Percentiles rank a stretch among this genome's conserved stretches.
Conservation (phyloP, 2,888 invertebrate genomes). For the Protodeltote pygarga region DNA sequence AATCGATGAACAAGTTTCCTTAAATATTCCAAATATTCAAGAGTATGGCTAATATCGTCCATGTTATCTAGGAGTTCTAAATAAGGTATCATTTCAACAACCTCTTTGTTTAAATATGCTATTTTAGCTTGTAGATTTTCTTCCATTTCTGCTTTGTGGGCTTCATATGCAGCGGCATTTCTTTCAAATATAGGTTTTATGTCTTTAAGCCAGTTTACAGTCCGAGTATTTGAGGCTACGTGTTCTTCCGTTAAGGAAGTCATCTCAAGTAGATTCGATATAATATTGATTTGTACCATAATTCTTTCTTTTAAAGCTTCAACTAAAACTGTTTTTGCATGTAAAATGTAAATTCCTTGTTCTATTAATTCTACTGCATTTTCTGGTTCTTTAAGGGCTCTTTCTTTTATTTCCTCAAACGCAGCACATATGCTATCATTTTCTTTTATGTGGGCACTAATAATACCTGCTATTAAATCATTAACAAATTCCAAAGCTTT, state of each 20-base stretch:
- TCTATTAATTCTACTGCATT: slow-evolving; percentile 94
- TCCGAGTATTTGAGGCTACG: slow-evolving; percentile 92
- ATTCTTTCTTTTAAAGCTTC: slow-evolving; percentile 90
- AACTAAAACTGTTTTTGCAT: slow-evolving; percentile 91
- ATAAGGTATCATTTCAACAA: slow-evolving; percentile 91
- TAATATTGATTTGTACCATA: slow-evolving; percentile 88
- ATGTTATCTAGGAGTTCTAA: slow-evolving; percentile 93
- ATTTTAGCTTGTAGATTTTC: slow-evolving; percentile 91
- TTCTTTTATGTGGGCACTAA: slow-evolving; percentile 88
- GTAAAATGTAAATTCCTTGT: slow-evolving; percentile 92
- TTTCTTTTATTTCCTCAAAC: slow-evolving; percentile 90
- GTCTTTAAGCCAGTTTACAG: slow-evolving; percentile 93
- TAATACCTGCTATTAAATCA: slow-evolving; percentile 88
- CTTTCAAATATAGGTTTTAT: slow-evolving; percentile 94
- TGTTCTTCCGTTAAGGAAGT: slow-evolving; percentile 91
- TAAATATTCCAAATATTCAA: slow-evolving; percentile 92
- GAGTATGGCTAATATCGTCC: slow-evolving; percentile 92
- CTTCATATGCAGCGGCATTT: slow-evolving; percentile 93
- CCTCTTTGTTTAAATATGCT: slow-evolving; percentile 89
- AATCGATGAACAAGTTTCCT: slow-evolving; percentile 92
- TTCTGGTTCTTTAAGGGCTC: slow-evolving; percentile 90
- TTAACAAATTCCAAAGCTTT: slow-evolving; percentile 87
- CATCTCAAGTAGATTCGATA: slow-evolving; percentile 91
- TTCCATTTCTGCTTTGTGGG: slow-evolving; percentile 94
- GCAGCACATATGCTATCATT: slow-evolving; percentile 90